Base-by-base conservation (phyloP, 2,113 vertebrate genomes). In the Prolemur simus region DNA sequence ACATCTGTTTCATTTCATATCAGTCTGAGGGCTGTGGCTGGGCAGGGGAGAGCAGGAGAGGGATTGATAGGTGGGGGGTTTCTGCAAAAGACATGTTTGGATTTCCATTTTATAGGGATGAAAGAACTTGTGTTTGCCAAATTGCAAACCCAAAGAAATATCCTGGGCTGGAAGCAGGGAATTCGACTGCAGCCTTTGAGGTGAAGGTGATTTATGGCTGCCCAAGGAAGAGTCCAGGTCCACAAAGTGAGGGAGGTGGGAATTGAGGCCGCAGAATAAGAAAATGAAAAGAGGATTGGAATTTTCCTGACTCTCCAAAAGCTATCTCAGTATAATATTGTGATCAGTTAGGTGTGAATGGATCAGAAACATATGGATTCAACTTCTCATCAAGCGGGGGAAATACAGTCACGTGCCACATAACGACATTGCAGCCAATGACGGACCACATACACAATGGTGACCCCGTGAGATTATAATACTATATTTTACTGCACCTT, bases 1-100 rank as follows among this genome's bases (percentile, higher is more conserved):
- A 98, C 98, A 98, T 98, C 98, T 98, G 98, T 97, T 98, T 98
- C 97, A 97, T 98, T 98, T 98, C 97, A 98, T 83, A 97, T 97
- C 93, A 95, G 68, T 98, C 81, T 94, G 96, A 97, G 96, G 97
- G 96, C 97, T 97, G 85, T 96, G 97, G 96, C 94, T 76, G 63
- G 97, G 95, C 88, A 95, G 96, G 47, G 76, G 47, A 34, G 78
- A 81, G 23, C 54, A 66, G 74, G 64, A 76, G 47, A 58, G 34
- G 87, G 71, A 14, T 45, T 0, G 0, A 90, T 90, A 88, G 45
- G 77, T 92, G 87, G 91, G 49, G 94, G 85, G 87, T 97, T 98
- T 98, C 97, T 98, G 98, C 96, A 97, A 97, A 98, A 98, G 94
- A 95, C 96, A 95, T 98, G 95, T 96, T 97, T 98, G 97, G 97